phyloP scores from a whole-genome alignment of 2,888 invertebrate species.

The Malthinus flaveolus region DNA sequence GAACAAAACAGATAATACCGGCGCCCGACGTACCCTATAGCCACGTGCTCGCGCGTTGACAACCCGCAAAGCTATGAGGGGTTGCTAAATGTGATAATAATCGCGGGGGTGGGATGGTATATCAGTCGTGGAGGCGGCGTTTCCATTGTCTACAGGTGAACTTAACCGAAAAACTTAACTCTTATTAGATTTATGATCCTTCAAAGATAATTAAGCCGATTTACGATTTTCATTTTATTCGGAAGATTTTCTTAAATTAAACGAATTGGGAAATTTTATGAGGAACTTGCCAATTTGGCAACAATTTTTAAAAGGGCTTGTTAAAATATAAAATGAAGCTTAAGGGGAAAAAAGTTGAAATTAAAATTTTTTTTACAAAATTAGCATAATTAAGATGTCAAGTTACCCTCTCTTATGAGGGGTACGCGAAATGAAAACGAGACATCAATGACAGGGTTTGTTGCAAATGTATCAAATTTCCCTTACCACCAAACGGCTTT shows the following conservation, averaged over 20 bases:
- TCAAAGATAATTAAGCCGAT: constrained; percentile 2
- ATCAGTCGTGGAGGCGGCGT: constrained; percentile 38
- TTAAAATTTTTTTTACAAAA: too few species aligned
- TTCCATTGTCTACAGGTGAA: constrained; percentile 49
- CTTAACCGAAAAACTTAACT: constrained; percentile 16
- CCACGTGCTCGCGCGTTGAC: constrained; percentile 51
- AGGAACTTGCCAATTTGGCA: neutral
- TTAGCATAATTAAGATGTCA: too few species aligned
- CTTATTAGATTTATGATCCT: neutral
- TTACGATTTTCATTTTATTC: neutral
- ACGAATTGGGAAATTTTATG: too few species aligned
- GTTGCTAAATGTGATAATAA: constrained; percentile 53
- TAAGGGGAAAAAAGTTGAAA: too few species aligned
- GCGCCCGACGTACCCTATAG: constrained; percentile 26
- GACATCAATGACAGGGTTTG: too few species aligned
- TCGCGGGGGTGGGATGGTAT: constrained; percentile 37
- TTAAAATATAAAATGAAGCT: neutral
- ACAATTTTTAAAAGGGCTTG: neutral
- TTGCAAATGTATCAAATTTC: too few species aligned
- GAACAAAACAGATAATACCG: constrained; percentile 24
- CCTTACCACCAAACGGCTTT: too few species aligned
- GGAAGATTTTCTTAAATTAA: neutral
- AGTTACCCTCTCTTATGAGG: too few species aligned
- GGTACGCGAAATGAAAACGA: too few species aligned
- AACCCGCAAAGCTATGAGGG: constrained; percentile 48